These are phyloP conservation scores for Scaptomyza pallida DNA, from an alignment of 1,140 invertebrate species.

Conservation along the genomic window DNA sequence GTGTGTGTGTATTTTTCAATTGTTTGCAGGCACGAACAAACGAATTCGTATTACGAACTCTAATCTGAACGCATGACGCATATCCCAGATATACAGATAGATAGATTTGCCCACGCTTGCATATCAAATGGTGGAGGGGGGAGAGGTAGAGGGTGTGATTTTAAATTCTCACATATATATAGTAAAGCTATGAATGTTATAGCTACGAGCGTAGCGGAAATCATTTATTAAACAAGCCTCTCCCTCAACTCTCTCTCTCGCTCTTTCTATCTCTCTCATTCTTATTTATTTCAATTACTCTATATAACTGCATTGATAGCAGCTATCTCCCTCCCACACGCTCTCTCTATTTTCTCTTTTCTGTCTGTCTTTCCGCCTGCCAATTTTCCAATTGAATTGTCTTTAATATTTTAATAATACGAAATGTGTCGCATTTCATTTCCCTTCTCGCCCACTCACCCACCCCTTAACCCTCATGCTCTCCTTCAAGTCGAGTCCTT, in stretches of 20 bases:
- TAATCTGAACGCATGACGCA: constrained; percentile 67
- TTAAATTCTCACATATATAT: background rate
- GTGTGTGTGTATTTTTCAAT: constrained; percentile 45
- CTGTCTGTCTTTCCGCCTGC: constrained; percentile 48
- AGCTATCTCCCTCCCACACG: constrained; percentile 7
- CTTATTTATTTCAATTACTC: constrained; percentile 81
- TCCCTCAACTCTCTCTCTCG: constrained; percentile 5
- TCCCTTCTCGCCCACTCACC: background rate
- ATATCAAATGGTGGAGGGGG: constrained; percentile 43
- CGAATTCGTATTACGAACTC: constrained; percentile 56
- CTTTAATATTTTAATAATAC: constrained; percentile 81
- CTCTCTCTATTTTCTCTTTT: background rate
- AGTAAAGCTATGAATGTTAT: constrained; percentile 22
- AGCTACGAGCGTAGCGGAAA: constrained; percentile 61
- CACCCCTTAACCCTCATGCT: background rate
- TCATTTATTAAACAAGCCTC: constrained; percentile 77
- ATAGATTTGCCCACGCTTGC: constrained; percentile 33
- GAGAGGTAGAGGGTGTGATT: too few relatives aligned
- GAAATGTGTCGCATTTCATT: constrained; percentile 33
- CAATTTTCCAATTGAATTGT: constrained; percentile 82
- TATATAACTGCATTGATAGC: constrained; percentile 49
- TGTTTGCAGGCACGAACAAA: constrained; percentile 68
- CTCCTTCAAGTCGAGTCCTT: constrained; percentile 35
- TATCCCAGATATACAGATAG: constrained; percentile 43
- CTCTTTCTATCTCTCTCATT: background rate